These are phyloP conservation scores for Brachypodius melanocephalos DNA, from an alignment of 2,113 vertebrate genomes.

Conservation along the genomic window DNA sequence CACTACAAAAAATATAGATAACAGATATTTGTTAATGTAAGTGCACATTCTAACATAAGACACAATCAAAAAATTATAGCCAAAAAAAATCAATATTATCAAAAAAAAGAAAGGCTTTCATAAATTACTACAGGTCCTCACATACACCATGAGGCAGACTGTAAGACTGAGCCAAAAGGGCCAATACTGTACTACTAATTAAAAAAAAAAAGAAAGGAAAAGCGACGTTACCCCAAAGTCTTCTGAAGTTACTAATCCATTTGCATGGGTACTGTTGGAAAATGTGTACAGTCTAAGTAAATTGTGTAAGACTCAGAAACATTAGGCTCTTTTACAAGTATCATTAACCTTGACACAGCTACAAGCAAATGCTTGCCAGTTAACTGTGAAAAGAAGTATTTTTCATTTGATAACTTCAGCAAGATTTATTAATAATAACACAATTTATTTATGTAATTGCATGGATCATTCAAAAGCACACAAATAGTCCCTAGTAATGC, in stretches of 20 bases:
- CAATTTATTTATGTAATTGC: background rate
- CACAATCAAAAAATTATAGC: background rate
- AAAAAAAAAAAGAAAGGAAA: background rate
- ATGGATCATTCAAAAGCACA: background rate
- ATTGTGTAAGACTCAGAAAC: background rate
- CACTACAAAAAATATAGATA: constrained; percentile 66
- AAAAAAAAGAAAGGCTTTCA: background rate
- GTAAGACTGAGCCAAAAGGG: background rate
- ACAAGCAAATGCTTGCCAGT: background rate
- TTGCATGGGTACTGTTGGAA: background rate
- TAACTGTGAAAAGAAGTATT: background rate
- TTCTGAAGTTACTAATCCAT: background rate
- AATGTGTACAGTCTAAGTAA: background rate
- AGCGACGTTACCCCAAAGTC: background rate
- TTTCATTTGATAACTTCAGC: background rate
- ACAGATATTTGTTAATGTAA: background rate
- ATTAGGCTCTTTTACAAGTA: background rate
- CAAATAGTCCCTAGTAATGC: background rate
- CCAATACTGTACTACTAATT: background rate
- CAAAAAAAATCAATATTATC: background rate
- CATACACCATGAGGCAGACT: background rate
- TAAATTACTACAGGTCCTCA: background rate
- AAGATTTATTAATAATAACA: background rate
- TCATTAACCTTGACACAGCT: background rate
- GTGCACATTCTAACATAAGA: background rate